Evolutionary conservation across 1,140 invertebrate species (phyloP), one percentile per base, ranked within the genome.

Genomic region (Macrocentrus cingulum): DNA sequence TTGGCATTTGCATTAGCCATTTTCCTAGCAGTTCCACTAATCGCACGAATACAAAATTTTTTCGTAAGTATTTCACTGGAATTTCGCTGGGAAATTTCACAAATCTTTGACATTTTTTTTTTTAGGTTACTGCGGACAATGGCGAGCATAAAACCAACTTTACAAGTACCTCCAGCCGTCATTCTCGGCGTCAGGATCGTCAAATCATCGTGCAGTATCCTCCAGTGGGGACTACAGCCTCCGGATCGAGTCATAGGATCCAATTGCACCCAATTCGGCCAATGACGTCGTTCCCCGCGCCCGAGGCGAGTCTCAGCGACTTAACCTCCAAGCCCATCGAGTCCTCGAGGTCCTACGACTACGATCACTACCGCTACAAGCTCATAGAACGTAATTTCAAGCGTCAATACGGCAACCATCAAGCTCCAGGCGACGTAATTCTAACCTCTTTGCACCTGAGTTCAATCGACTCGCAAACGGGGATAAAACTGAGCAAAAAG

Each of bases 361-460:
- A 78, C 41, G 53, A 49, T 1, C 58, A 65, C 0, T 73, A 75
- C 11, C 62, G 76, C 0, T 62, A 72, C 36, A 69, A 70, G 50
- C 39, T 79, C 13, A 61, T 80, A 2, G 69, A 77, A n/a, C 39
- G 42, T 0, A 66, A 62, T 0, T 41, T 78, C 8, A 67, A 48
- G 9, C 70, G 67, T 23, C 66, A 66, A 3, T 79, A 75, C 55
- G 54, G 65, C 0, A 56, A 72, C 9, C 39, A 54, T 7, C 70
- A 71, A 9, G 65, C 71, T 1, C 74, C 74, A 0, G 72, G 72
- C 0, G 62, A 69, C 41, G 70, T 76, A 2, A 65, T 76, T 0
- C 37, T 75, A 9, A 76, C 74, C 34, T 70, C 72, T 1, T 63
- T 75, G 5, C 70, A 71, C 6, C 34, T 75, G 4, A 76, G 71